Conservation (phyloP, 2,888 invertebrate genomes). For the Phorcus lineatus region DNA sequence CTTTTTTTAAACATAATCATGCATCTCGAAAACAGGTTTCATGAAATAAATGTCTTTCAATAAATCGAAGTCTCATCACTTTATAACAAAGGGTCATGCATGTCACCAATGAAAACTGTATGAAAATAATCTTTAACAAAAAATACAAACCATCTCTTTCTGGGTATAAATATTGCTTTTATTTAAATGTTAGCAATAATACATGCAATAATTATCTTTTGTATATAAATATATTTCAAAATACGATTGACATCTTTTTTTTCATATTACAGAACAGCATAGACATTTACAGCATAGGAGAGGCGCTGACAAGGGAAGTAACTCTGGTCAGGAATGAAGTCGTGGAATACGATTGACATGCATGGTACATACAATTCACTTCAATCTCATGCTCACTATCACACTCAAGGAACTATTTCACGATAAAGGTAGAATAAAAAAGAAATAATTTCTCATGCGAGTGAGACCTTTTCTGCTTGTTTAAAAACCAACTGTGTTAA, state of each 20-base stretch:
- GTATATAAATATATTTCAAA: constrained; percentile 33
- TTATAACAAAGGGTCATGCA: not conserved
- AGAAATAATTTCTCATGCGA: too few relatives aligned
- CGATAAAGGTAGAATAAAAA: not conserved
- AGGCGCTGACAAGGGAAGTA: not conserved
- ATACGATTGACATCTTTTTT: not conserved
- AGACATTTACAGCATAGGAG: constrained; percentile 17
- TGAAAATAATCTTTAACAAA: not conserved
- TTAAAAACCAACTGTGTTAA: too few relatives aligned
- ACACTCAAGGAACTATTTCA: not conserved
- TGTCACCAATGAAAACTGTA: not conserved
- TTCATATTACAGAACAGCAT: not conserved
- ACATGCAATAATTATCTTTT: constrained; percentile 33
- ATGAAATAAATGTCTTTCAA: too few relatives aligned
- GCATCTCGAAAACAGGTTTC: too few relatives aligned
- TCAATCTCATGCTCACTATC: too few relatives aligned
- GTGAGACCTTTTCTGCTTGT: too few relatives aligned
- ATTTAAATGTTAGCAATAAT: constrained; percentile 33
- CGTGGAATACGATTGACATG: not conserved
- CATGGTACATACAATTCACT: not conserved
- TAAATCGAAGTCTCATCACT: not conserved
- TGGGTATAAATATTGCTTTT: constrained; percentile 39
- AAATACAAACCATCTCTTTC: constrained; percentile 9
- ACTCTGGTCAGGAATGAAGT: constrained; percentile 8
- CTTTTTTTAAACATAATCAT: too few relatives aligned